phyloP scores from a whole-genome alignment of 1,140 invertebrate genomes.

The Bombyx mandarina region DNA sequence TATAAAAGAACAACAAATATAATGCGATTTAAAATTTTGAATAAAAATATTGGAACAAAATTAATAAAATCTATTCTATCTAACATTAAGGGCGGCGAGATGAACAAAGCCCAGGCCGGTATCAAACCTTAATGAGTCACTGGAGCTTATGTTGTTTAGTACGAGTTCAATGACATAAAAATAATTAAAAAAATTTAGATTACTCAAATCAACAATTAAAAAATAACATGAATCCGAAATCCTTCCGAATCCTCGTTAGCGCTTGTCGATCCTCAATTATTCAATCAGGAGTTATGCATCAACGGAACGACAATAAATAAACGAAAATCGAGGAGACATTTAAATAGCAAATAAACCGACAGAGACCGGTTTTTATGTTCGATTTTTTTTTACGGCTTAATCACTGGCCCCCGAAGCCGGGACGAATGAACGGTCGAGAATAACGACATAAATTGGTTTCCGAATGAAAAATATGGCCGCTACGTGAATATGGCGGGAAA shows the following conservation, averaged over 20 bases:
- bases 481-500: conserved; percentile 2
- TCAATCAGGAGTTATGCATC: conserved; percentile 9
- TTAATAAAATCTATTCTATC: too few species aligned
- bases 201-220: too few species aligned
- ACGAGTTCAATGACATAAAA: too few species aligned
- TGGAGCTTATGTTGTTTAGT: too few species aligned
- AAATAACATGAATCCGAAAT: background rate
- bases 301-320: conserved; percentile 13
- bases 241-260: conserved; percentile 6
- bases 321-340: conserved; percentile 9
- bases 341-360: conserved; percentile 9
- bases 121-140: too few species aligned
- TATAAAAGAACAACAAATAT: too few species aligned
- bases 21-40: too few species aligned
- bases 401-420: conserved; percentile 22
- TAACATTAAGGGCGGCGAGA: too few species aligned
- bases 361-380: conserved; percentile 8
- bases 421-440: conserved; percentile 30
- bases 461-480: conserved; percentile 30
- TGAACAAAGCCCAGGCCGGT: too few species aligned
- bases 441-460: conserved; percentile 35
- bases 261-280: conserved; percentile 10
- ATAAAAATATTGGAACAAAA: too few species aligned
- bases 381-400: conserved; percentile 24
- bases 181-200: too few species aligned